phyloP scores from a whole-genome alignment of 2,888 invertebrate species.

The Parnassius orleans region DNA sequence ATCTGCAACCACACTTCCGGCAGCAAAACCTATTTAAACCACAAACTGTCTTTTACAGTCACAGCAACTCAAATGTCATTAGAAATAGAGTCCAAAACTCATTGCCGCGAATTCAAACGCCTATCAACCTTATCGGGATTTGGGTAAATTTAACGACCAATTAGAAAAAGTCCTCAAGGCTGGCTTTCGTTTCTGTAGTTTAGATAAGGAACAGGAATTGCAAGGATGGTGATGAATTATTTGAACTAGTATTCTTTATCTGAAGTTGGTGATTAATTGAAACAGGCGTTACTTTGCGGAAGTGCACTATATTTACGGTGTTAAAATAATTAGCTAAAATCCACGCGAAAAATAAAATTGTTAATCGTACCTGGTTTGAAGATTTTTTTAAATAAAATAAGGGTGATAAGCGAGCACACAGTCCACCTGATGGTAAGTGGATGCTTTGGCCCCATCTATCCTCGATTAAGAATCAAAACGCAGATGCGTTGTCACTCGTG shows the following conservation, averaged over 20 bases:
- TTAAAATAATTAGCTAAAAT: too few species aligned
- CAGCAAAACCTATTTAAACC: not conserved
- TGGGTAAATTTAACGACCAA: slow-evolving; percentile 11
- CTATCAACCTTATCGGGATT: not conserved
- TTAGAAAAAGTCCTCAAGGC: slow-evolving; percentile 9
- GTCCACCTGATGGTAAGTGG: too few species aligned
- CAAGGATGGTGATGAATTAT: not conserved
- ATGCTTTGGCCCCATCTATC: too few species aligned
- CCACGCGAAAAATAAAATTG: too few species aligned
- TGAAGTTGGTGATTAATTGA: not conserved
- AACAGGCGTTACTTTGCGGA: not conserved
- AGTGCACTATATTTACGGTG: not conserved
- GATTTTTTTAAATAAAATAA: too few species aligned
- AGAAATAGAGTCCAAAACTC: not conserved
- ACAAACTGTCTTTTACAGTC: not conserved
- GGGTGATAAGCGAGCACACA: too few species aligned
- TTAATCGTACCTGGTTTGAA: too few species aligned
- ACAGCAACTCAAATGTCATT: not conserved
- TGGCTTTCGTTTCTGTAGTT: not conserved
- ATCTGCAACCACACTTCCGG: not conserved
- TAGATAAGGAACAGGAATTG: slow-evolving; percentile 11
- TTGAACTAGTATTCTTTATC: not conserved
- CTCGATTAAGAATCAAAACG: too few species aligned
- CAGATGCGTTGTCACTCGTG: too few species aligned
- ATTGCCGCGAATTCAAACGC: not conserved